Evolutionary conservation across 2,888 invertebrate species (phyloP).

Genomic region (Cosmopolites sordidus): DNA sequence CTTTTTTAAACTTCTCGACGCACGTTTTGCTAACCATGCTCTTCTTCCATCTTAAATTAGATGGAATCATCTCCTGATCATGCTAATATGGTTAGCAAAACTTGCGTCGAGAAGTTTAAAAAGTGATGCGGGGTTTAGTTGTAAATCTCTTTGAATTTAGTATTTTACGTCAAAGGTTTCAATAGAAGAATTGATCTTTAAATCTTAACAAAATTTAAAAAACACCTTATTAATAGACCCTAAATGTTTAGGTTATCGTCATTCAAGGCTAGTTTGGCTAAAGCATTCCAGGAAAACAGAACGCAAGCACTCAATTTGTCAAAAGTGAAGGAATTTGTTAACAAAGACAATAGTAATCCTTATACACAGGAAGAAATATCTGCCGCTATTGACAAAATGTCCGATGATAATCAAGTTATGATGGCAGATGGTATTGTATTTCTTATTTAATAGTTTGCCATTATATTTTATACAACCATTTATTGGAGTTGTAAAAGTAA

Average conservation of each 20-base stretch:
- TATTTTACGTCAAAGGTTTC: no score
- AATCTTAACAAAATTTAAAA: background rate
- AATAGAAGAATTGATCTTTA: no score
- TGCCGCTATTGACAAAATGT: conserved; percentile 78
- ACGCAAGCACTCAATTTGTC: conserved; percentile 68
- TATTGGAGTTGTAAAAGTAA: no score
- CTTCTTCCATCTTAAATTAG: no score
- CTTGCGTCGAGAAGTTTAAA: no score
- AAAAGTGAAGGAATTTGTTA: conserved; percentile 62
- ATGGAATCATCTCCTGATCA: no score
- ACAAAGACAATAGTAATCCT: conserved; percentile 55
- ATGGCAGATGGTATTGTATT: conserved; percentile 79
- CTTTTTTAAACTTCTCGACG: no score
- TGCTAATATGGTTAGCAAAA: no score
- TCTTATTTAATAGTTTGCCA: conserved; percentile 65
- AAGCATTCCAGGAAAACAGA: conserved; percentile 72
- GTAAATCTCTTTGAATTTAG: no score
- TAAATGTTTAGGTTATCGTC: conserved; percentile 51
- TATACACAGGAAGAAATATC: conserved; percentile 68
- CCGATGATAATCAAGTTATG: conserved; percentile 89
- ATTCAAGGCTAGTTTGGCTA: conserved; percentile 71
- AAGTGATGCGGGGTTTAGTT: no score
- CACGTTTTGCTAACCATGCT: no score
- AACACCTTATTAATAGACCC: background rate
- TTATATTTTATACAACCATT: no score